These are phyloP conservation scores for Cotesia typhae DNA, from an alignment of 1,140 invertebrate genomes.

Conservation along the genomic window DNA sequence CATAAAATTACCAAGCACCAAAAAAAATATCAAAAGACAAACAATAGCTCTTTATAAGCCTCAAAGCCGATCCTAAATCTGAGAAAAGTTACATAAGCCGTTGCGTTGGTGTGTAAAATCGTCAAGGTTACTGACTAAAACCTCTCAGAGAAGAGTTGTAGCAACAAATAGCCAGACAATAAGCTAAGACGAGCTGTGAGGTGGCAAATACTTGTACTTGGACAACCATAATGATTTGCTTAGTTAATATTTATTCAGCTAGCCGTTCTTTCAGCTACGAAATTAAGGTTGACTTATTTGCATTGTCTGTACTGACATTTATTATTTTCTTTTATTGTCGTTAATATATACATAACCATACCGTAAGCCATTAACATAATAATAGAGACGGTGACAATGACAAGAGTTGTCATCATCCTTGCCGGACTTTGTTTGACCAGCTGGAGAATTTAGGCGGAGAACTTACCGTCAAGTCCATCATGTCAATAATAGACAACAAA, in stretches of 20 bases:
- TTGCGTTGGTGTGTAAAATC: no score
- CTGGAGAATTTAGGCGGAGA: conserved; percentile 55
- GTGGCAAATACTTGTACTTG: no score
- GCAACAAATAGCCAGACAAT: no score
- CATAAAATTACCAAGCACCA: no score
- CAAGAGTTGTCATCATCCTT: conserved; percentile 44
- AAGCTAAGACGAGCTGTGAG: no score
- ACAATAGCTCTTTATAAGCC: no score
- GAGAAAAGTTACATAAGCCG: no score
- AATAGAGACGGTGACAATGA: conserved; percentile 64
- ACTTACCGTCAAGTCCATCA: conserved; percentile 38
- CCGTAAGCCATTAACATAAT: conserved; percentile 62
- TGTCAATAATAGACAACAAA: conserved; percentile 32
- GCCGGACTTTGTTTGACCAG: conserved; percentile 61
- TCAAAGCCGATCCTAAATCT: no score
- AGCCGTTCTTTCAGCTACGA: conserved; percentile 56
- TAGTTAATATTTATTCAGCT: conserved; percentile 58
- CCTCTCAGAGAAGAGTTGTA: no score
- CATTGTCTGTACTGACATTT: conserved; percentile 33
- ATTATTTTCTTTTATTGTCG: conserved; percentile 1
- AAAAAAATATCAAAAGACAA: no score
- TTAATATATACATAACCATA: no score
- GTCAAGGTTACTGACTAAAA: no score
- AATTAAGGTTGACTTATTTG: conserved; percentile 65
- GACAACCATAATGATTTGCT: conserved; percentile 54